phyloP scores from a whole-genome alignment of 2,797 vertebrate species.

The Alcedo quadribrachys region DNA sequence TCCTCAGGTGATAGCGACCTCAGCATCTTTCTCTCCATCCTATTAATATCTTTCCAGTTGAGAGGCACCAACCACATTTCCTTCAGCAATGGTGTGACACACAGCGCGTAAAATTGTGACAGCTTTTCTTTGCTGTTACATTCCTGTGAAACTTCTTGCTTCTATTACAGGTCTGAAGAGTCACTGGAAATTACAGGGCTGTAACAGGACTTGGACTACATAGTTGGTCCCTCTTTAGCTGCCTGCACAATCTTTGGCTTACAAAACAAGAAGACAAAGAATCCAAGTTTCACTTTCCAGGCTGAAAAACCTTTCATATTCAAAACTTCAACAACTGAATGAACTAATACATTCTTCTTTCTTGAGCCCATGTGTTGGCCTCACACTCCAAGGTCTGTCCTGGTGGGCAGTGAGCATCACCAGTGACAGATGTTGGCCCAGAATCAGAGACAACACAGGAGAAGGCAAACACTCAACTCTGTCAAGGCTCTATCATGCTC shows the following conservation, averaged over 20 bases:
- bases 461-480: not conserved
- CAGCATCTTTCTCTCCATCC: not conserved
- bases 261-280: not conserved
- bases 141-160: not conserved
- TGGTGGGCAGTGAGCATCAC: not conserved
- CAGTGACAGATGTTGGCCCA: not conserved
- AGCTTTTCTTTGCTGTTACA: not conserved
- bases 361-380: not conserved
- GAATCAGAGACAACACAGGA: accelerated
- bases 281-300: not conserved
- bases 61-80: not conserved
- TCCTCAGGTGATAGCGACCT: not conserved
- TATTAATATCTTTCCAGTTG: not conserved
- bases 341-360: not conserved
- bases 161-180: not conserved
- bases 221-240: not conserved
- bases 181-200: not conserved
- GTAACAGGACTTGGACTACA: not conserved
- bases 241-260: not conserved
- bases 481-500: not conserved
- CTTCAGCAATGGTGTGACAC: not conserved
- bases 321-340: not conserved
- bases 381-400: not conserved
- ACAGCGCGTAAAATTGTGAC: not conserved
- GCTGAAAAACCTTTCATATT: not conserved